Evolutionary conservation across 2,113 vertebrate genomes (phyloP).

Genomic region (Alaudala cheleensis): DNA sequence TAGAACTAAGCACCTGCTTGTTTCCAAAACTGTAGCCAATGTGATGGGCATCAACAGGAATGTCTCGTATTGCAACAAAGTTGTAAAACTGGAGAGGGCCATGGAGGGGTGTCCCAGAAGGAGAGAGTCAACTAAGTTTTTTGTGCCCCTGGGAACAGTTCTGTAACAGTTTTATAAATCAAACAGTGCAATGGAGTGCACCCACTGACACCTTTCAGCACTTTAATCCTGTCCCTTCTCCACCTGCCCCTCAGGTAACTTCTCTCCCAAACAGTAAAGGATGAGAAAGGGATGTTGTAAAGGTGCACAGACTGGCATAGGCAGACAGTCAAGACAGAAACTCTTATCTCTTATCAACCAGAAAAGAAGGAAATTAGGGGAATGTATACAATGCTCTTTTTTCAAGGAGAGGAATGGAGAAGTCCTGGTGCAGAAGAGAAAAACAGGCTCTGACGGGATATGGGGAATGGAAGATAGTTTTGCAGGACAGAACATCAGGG

Average conservation of each 20-base stretch:
- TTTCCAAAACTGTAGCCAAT: background rate
- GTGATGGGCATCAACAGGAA: no score
- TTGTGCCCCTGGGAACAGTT: background rate
- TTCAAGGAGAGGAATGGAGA: background rate
- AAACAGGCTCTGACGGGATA: background rate
- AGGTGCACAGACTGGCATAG: background rate
- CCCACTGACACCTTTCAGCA: background rate
- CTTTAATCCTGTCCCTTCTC: background rate
- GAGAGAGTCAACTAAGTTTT: background rate
- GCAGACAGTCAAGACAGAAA: background rate
- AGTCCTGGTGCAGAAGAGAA: background rate
- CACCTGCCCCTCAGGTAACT: background rate
- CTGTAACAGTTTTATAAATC: background rate
- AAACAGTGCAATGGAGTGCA: accelerated
- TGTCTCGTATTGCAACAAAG: background rate
- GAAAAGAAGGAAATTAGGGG: background rate
- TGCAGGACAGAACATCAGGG: background rate
- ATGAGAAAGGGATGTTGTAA: background rate
- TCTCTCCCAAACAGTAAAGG: background rate
- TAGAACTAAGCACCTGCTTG: background rate
- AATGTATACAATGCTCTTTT: background rate
- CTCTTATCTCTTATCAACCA: background rate
- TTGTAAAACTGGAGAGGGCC: background rate
- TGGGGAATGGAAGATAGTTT: background rate
- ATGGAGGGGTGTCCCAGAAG: accelerated